These are phyloP conservation scores for Mylabris sibirica DNA, from an alignment of 2,888 invertebrate genomes.

Conservation along the genomic window DNA sequence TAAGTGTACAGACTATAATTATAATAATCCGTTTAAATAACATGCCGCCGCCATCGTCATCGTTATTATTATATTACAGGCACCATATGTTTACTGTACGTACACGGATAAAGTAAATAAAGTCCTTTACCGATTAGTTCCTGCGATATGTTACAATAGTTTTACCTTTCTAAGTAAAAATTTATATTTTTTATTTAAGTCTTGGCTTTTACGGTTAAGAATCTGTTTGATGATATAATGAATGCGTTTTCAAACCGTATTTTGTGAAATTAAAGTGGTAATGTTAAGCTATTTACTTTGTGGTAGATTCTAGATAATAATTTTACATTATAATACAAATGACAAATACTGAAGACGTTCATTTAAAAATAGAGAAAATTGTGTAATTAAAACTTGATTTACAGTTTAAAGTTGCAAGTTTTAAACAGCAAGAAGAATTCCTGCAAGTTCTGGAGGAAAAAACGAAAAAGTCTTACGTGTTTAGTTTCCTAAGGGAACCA, in stretches of 20 bases:
- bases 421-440: no score
- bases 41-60: constrained; percentile 24
- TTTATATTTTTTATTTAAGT: constrained; percentile 3
- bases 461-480: background rate
- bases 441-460: no score
- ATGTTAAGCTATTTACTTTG: no score
- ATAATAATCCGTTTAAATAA: constrained; percentile 44
- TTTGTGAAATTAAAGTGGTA: no score
- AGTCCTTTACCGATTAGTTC: constrained; percentile 23
- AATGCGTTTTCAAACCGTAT: no score
- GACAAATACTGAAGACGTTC: no score
- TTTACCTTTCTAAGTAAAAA: background rate
- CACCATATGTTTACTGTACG: constrained; percentile 42
- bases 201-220: background rate
- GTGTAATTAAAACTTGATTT: no score
- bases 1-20: constrained; percentile 35
- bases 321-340: no score
- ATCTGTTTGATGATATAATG: constrained; percentile 15
- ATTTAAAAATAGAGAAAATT: no score
- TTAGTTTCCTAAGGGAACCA: background rate
- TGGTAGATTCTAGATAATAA: no score
- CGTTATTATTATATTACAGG: constrained; percentile 20
- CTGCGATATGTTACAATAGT: background rate
- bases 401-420: no score
- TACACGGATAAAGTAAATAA: constrained; percentile 22